These are phyloP conservation scores for Volucella inanis DNA, from an alignment of 2,888 invertebrate genomes.

Conservation along the genomic window DNA sequence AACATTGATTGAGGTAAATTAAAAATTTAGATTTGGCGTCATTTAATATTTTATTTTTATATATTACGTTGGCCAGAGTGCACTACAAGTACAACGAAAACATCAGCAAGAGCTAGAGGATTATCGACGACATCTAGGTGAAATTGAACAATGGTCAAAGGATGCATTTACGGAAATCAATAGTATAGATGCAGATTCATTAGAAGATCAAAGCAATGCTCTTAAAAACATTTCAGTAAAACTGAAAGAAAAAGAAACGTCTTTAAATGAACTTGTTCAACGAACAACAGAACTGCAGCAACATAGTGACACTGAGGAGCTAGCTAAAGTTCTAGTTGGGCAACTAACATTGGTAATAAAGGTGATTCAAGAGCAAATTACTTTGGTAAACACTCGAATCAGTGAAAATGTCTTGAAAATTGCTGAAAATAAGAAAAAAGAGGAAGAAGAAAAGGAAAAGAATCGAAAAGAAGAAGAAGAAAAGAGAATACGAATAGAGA, in stretches of 20 bases:
- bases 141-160: constrained; percentile 85
- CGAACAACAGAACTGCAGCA: constrained; percentile 84
- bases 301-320: constrained; percentile 83
- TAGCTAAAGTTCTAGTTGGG: constrained; percentile 84
- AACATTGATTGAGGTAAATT: constrained; percentile 83
- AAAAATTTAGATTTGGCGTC: constrained; percentile 10
- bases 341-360: constrained; percentile 85
- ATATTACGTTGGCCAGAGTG: constrained; percentile 81
- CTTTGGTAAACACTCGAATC: constrained; percentile 86
- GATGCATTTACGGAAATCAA: constrained; percentile 81
- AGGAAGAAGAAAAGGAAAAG: constrained; percentile 77
- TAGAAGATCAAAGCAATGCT: constrained; percentile 84
- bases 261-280: constrained; percentile 83
- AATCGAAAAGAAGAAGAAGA: constrained; percentile 77
- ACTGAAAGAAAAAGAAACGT: constrained; percentile 83
- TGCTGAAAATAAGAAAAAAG: constrained; percentile 78
- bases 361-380: constrained; percentile 86
- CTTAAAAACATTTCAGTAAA: constrained; percentile 84
- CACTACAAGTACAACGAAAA: constrained; percentile 84
- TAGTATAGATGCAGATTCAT: constrained; percentile 82
- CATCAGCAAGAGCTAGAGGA: constrained; percentile 84
- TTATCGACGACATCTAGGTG: constrained; percentile 84
- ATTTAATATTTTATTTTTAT: not conserved
- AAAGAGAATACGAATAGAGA: constrained; percentile 71
- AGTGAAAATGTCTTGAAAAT: constrained; percentile 83